phyloP scores from a whole-genome alignment of 1,140 invertebrate species.

The Cepaea nemoralis region DNA sequence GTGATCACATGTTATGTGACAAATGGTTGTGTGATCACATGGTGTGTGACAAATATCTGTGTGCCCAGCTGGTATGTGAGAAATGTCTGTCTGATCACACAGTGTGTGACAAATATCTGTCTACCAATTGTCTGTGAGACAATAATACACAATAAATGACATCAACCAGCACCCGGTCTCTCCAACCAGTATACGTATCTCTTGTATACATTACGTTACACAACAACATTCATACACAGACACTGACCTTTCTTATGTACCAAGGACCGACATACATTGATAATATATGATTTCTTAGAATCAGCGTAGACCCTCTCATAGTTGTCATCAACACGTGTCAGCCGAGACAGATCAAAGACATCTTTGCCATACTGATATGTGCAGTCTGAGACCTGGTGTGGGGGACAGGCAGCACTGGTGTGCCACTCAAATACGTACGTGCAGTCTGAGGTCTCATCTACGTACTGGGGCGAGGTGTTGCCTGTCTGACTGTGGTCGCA shows the following conservation, averaged over 20 bases:
- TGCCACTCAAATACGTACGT: constrained; percentile 68
- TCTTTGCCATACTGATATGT: constrained; percentile 45
- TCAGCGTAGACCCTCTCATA: constrained; percentile 50
- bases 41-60: too few species aligned
- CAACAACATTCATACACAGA: too few species aligned
- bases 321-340: constrained; percentile 56
- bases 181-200: too few species aligned
- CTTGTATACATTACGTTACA: too few species aligned
- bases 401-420: constrained; percentile 64
- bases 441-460: constrained; percentile 59
- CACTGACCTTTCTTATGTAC: constrained; percentile 63
- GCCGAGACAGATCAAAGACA: constrained; percentile 57
- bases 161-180: too few species aligned
- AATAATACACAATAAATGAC: too few species aligned
- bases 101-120: too few species aligned
- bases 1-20: too few species aligned
- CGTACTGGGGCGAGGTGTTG: constrained; percentile 51
- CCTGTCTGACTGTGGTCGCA: constrained; percentile 63
- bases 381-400: constrained; percentile 52
- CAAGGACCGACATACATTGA: constrained; percentile 61
- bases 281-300: constrained; percentile 50
- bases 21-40: too few species aligned
- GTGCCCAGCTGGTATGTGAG: too few species aligned
- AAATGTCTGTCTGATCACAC: too few species aligned
- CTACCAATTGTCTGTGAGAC: too few species aligned